Base-by-base conservation (phyloP, 2,888 invertebrate genomes). In the Crematogaster levior region DNA sequence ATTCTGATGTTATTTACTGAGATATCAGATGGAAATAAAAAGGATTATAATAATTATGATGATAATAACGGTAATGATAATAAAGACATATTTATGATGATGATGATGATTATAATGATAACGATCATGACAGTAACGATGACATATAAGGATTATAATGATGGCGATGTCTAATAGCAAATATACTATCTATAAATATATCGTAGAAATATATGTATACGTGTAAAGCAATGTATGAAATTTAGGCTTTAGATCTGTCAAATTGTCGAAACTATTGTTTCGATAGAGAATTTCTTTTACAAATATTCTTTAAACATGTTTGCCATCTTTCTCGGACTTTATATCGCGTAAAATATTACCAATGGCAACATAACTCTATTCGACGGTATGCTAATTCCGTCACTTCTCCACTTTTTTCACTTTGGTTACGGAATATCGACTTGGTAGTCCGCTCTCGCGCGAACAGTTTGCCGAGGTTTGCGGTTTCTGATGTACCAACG, bases 1-100 rank as follows among this genome's bases (percentile, higher is more conserved):
- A 91, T 89, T 85, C 90, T 86, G 84, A 89, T 90, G 83, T 84
- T 85, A 72, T 84, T 37, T 70, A 85, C 81, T 83, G 86, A 82
- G 84, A 88, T 88, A 91, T 91, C 87, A 86, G 87, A 89, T 87
- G 86, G 87, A 90, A 90, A 89, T 91, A 89, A 90, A 86, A 89
- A 88, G 86, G 83, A 84, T 86, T 84, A 89, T 91, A 86, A 88
- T 73, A 53, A 83, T 79, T 46, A 70, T 61, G 30, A 61, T 30
- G 18, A 82, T 68, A 65, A 70, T 80, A 56, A 65, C 40, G 37
- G 37, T 12, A 56, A 73, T 24, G 6, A 48, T 24, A 7, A 10
- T 48, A 15, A 58, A 18, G 40, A 65, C 3, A 30, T 43, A 12
- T 30, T 51, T 9, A 66, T 43, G 10, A 27, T 30, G 18, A 61